These are phyloP conservation scores for Coracopsis vasa DNA, from an alignment of 2,113 vertebrate species.

Conservation along the genomic window DNA sequence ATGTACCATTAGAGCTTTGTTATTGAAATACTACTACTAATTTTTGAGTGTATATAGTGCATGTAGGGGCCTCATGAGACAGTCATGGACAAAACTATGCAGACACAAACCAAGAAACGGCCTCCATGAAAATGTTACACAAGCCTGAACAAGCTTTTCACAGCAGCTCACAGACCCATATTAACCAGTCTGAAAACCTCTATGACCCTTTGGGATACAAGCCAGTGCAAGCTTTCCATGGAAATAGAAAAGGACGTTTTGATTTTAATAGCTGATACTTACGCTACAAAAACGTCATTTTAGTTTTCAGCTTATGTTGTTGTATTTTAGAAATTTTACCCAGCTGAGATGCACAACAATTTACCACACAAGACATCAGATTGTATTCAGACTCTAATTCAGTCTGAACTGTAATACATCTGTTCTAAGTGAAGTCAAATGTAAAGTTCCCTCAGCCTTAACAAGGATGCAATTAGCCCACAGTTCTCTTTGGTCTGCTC, in stretches of 20 bases:
- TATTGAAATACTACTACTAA: not conserved
- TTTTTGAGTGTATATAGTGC: not conserved
- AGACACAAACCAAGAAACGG: not conserved
- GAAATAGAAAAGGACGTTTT: not conserved
- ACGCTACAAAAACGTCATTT: not conserved
- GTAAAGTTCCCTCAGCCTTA: not conserved
- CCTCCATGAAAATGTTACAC: not conserved
- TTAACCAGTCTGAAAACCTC: not conserved
- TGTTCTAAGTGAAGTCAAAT: not conserved
- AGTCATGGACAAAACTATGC: not conserved
- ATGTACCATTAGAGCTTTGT: not conserved
- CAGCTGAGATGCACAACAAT: not conserved
- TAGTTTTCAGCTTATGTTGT: not conserved
- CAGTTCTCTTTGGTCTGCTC: not conserved
- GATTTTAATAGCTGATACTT: not conserved
- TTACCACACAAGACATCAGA: not conserved
- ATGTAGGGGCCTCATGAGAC: not conserved
- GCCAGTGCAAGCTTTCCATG: not conserved
- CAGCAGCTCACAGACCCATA: not conserved
- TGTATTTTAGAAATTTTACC: not conserved
- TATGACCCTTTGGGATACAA: not conserved
- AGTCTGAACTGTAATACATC: not conserved
- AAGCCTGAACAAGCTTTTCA: not conserved
- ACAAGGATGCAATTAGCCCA: not conserved
- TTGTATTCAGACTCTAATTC: not conserved